phyloP scores from a whole-genome alignment of 2,113 vertebrate species.

The Laticauda laticaudata region DNA sequence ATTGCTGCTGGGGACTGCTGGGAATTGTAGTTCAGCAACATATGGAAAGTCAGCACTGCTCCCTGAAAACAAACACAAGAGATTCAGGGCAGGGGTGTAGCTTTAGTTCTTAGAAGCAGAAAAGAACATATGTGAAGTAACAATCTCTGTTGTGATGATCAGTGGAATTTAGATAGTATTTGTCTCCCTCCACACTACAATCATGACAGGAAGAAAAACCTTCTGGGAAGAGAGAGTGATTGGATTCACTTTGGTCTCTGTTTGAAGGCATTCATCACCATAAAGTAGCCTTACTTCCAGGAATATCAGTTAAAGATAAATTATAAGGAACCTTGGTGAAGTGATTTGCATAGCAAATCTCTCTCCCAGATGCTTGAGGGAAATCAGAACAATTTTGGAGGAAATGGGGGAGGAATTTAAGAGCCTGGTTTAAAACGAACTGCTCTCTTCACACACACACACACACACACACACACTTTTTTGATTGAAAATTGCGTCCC shows the following conservation, averaged over 20 bases:
- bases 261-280: not conserved
- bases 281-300: not conserved
- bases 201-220: not conserved
- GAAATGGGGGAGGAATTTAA: not conserved
- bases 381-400: not conserved
- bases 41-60: not conserved
- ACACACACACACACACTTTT: not conserved
- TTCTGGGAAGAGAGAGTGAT: not conserved
- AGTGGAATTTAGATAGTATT: not conserved
- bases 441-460: not conserved
- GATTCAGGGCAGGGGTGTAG: not conserved
- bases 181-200: not conserved
- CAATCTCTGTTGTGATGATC: not conserved
- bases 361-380: not conserved
- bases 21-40: not conserved
- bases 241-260: not conserved
- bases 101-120: not conserved
- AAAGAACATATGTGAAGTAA: not conserved
- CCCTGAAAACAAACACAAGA: not conserved
- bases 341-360: not conserved
- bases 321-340: not conserved
- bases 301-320: not conserved
- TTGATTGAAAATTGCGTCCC: not conserved
- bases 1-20: not conserved
- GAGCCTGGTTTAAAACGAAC: not conserved